Percentiles rank a stretch among this genome's conserved stretches.
These are phyloP conservation scores for Diarsia dahlii DNA, from an alignment of 2,888 invertebrate genomes.

Conservation along the genomic window DNA sequence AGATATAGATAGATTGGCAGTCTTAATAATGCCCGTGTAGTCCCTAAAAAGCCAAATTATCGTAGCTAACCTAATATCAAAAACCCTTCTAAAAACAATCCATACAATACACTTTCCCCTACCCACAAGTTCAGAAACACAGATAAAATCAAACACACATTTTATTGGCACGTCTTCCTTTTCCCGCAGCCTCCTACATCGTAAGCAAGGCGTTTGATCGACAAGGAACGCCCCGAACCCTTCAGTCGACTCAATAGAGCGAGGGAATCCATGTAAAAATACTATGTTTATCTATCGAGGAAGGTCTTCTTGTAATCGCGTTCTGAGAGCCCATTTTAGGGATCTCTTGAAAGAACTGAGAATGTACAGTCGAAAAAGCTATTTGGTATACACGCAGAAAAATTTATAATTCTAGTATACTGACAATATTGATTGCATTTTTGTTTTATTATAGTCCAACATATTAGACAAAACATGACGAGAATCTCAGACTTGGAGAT, in stretches of 20 bases:
- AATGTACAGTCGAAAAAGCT: background rate
- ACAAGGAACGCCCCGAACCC: conserved; percentile 51
- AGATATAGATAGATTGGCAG: too few species aligned
- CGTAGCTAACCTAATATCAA: background rate
- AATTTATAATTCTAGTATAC: too few species aligned
- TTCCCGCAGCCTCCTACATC: conserved; percentile 20
- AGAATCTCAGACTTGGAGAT: too few species aligned
- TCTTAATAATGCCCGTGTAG: background rate
- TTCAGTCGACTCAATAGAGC: conserved; percentile 56
- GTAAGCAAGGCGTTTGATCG: conserved; percentile 58
- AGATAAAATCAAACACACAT: conserved; percentile 45
- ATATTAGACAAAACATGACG: too few species aligned
- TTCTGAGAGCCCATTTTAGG: conserved; percentile 32
- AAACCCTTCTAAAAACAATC: background rate
- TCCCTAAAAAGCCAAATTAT: background rate
- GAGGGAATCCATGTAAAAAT: conserved; percentile 44
- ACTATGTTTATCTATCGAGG: conserved; percentile 60
- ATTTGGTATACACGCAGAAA: too few species aligned
- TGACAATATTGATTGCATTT: too few species aligned
- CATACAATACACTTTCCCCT: background rate
- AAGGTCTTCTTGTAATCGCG: conserved; percentile 44
- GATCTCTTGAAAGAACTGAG: conserved; percentile 14
- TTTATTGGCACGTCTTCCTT: conserved; percentile 35
- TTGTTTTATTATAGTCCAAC: too few species aligned
- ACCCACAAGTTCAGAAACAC: conserved; percentile 9